Percentiles rank a stretch among this genome's conserved stretches.
Conservation (phyloP, 2,113 vertebrate species). For the Chaetodon auriga region DNA sequence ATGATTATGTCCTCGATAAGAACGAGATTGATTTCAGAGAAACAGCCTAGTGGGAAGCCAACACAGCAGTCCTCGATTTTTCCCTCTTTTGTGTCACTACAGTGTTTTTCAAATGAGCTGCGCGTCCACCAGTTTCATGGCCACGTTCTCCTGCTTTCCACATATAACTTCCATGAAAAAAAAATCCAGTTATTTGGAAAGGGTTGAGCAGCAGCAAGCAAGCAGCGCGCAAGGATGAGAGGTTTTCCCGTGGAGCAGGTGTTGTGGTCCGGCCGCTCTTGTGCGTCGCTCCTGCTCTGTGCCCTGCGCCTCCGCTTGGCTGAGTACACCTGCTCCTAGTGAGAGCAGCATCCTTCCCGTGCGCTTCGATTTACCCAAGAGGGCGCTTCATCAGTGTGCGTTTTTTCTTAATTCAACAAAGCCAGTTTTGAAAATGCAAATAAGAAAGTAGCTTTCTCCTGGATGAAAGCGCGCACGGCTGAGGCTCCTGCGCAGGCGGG, state of each 20-base stretch:
- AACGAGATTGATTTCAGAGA: constrained; percentile 8
- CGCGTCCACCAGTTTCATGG: constrained; percentile 25
- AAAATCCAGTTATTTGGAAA: constrained; percentile 33
- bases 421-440: neutral
- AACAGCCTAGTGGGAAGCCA: neutral
- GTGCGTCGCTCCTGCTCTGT: constrained; percentile 51
- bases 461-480: constrained; percentile 30
- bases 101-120: constrained; percentile 32
- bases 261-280: constrained; percentile 31
- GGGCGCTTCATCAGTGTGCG: neutral
- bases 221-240: constrained; percentile 4
- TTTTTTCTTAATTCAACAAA: neutral
- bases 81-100: neutral
- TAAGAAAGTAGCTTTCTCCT: neutral
- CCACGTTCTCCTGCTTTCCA: constrained; percentile 3
- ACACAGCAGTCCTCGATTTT: neutral
- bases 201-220: too few relatives aligned
- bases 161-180: neutral
- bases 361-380: constrained; percentile 32
- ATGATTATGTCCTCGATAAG: constrained; percentile 31
- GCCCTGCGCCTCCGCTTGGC: constrained; percentile 59
- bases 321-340: constrained; percentile 73
- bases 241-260: constrained; percentile 58
- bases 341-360: constrained; percentile 55
- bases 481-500: constrained; percentile 27